Evolutionary conservation across 2,113 vertebrate species (phyloP).

Genomic region (Anhinga anhinga): DNA sequence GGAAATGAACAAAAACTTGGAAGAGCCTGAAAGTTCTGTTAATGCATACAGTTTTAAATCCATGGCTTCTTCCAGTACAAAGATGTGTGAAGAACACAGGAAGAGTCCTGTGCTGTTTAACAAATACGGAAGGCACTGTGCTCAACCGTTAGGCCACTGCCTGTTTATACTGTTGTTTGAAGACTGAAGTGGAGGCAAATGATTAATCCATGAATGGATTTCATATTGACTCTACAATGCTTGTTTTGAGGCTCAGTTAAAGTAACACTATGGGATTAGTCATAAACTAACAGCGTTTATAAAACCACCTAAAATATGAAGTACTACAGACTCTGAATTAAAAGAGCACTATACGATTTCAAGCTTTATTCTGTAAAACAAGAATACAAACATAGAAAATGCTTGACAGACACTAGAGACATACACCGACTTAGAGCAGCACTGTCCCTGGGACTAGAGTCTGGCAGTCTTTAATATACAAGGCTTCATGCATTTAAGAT

Average conservation of each 20-base stretch:
- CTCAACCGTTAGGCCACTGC: not conserved
- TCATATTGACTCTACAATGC: rapidly evolving
- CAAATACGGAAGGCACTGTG: not conserved
- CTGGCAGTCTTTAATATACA: not conserved
- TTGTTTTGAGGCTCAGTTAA: not conserved
- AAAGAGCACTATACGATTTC: not conserved
- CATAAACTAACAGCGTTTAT: not conserved
- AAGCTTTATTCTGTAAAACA: slow-evolving; percentile 57
- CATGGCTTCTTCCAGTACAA: not conserved
- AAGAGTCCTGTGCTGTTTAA: not conserved
- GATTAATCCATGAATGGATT: not conserved
- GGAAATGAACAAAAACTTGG: not conserved
- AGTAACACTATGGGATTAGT: no score
- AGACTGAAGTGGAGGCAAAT: not conserved
- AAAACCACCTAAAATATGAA: rapidly evolving
- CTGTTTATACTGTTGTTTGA: not conserved
- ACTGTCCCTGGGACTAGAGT: not conserved
- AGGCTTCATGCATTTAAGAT: not conserved
- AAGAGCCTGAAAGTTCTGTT: not conserved
- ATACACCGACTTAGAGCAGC: rapidly evolving
- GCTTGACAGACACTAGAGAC: not conserved
- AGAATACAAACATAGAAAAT: not conserved
- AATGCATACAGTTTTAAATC: not conserved
- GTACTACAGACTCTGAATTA: not conserved
- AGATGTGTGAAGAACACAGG: not conserved